A percentile compares a stretch with the other conserved stretches of the same genome.
phyloP scores from a whole-genome alignment of 1,140 invertebrate species.

The Maniola jurtina region DNA sequence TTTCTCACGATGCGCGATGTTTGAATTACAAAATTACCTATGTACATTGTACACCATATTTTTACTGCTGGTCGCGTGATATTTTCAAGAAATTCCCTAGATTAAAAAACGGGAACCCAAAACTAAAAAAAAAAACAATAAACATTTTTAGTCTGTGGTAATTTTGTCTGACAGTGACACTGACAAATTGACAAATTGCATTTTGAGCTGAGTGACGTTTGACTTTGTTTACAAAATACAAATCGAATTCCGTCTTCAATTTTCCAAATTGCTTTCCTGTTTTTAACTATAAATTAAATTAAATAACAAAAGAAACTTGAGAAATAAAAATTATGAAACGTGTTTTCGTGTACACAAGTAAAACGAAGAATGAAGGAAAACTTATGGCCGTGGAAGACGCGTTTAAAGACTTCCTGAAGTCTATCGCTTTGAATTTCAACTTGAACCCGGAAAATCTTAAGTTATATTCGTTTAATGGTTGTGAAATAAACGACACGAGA shows the following conservation, averaged over 20 bases:
- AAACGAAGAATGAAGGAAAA: constrained; percentile 57
- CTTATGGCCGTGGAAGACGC: constrained; percentile 63
- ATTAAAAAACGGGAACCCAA: no score
- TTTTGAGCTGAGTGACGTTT: no score
- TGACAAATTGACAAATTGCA: not conserved
- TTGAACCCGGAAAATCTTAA: constrained; percentile 41
- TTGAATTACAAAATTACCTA: no score
- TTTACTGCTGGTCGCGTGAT: no score
- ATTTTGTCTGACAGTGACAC: no score
- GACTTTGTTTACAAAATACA: no score
- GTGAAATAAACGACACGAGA: constrained; percentile 59
- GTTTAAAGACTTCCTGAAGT: constrained; percentile 56
- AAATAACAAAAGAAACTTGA: not conserved
- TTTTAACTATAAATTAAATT: constrained; percentile 13
- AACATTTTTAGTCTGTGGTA: no score
- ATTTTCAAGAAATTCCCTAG: no score
- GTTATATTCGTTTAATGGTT: constrained; percentile 54
- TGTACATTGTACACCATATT: no score
- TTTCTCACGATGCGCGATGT: no score
- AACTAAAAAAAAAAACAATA: no score
- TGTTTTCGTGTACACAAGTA: constrained; percentile 53
- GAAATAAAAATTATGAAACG: constrained; percentile 57
- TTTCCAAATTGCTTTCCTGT: not conserved
- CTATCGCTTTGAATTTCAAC: constrained; percentile 46
- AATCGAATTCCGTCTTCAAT: no score